Conservation (phyloP, 2,797 vertebrate genomes). For the Craterocephalus amniculus region DNA sequence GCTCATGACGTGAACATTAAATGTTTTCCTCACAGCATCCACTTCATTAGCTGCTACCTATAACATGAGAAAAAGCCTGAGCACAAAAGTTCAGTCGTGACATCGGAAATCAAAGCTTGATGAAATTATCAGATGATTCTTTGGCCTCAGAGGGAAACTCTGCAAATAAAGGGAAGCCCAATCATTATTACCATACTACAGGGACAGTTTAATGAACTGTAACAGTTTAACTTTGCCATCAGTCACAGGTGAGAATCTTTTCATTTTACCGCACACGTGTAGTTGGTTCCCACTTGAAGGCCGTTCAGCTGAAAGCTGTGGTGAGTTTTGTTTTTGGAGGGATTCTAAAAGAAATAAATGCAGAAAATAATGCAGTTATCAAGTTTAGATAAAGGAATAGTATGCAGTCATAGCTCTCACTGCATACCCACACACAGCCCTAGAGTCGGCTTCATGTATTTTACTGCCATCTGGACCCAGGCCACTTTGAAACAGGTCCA, state of each 20-base stretch:
- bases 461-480: too few species aligned
- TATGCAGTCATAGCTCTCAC: too few species aligned
- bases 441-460: too few species aligned
- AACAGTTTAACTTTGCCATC: neutral
- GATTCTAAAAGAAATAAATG: neutral
- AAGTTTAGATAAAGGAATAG: too few species aligned
- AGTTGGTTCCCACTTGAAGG: constrained; percentile 77
- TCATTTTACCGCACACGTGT: constrained; percentile 81
- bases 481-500: too few species aligned
- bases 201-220: too few species aligned
- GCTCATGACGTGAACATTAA: constrained; percentile 64
- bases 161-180: too few species aligned
- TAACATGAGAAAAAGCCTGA: constrained; percentile 8
- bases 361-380: constrained; percentile 56
- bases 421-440: too few species aligned
- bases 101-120: neutral
- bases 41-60: constrained; percentile 82
- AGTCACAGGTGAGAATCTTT: neutral
- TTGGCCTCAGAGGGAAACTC: too few species aligned
- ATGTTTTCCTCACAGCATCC: constrained; percentile 81
- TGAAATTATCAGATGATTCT: too few species aligned
- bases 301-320: constrained; percentile 72
- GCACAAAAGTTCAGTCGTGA: neutral
- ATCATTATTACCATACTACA: too few species aligned
- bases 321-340: constrained; percentile 72